Evolutionary conservation across 2,113 vertebrate genomes (phyloP), one percentile per base, ranked within the genome.

Genomic region (Phoenicopterus ruber): DNA sequence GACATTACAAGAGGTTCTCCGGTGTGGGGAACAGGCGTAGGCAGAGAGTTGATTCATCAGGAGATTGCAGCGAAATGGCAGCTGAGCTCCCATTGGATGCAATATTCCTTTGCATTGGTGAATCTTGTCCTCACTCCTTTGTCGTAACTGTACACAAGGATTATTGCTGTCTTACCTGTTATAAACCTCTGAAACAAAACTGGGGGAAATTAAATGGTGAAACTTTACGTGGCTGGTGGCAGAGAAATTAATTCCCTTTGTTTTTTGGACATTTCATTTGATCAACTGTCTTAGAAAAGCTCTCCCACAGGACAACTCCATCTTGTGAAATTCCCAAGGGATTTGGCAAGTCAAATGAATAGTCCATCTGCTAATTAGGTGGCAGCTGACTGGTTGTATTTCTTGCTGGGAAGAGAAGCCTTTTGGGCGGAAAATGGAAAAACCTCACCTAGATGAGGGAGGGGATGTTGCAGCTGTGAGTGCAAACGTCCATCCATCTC

Each of bases 321-420:
- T 88, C 57, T 46, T 58, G 19, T 42, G 42, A 83, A 78, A 86
- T 82, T 93, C 86, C 74, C 52, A 79, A 86, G 66, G 59, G 72
- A 61, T 73, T 47, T 91, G 74, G 49, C 34, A 91, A 94, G 52
- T 79, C 74, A 96, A 86, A 93, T 65, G 73, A 92, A 86, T 74
- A 93, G 55, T 50, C 66, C 38, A 49, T 62, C 93, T 90, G 32
- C 79, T 96, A 95, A 93, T 86, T 90, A 80, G 46, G 7, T 52
- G 55, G 32, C 58, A 94, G 52, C 31, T 92, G 47, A 22, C 38
- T 91, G 67, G 62, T 26, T 79, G 46, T 58, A 62, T 76, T 78
- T 91, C 44, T 32, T 81, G 54, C 29, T 67, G 38, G 42, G n/a
- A 70, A 28, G 42, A 89, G 49, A 86, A 91, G 31, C 7, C 15